These are phyloP conservation scores for Serilophus lunatus DNA, from an alignment of 2,113 vertebrate species.

Conservation along the genomic window DNA sequence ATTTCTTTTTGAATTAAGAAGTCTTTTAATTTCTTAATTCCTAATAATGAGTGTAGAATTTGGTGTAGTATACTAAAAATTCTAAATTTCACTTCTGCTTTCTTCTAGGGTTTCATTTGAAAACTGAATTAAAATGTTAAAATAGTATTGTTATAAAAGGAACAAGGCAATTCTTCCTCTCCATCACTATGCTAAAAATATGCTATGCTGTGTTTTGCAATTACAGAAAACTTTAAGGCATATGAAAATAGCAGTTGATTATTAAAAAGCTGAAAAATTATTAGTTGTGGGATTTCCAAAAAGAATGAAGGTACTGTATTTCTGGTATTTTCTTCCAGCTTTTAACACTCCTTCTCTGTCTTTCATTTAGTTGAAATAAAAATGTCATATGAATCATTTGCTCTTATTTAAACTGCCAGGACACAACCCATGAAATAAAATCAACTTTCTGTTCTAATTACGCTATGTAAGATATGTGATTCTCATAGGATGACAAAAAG, in stretches of 20 bases:
- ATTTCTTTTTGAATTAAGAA: background rate
- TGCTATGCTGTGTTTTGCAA: background rate
- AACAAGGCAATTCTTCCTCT: background rate
- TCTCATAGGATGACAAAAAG: background rate
- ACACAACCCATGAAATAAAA: background rate
- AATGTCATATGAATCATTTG: background rate
- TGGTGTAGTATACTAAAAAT: background rate
- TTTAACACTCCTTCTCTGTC: background rate
- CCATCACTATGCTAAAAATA: background rate
- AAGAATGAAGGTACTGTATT: background rate
- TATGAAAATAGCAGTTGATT: background rate
- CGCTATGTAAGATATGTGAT: background rate
- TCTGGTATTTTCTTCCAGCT: background rate
- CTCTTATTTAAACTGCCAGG: background rate
- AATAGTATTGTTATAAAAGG: background rate
- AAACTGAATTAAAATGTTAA: background rate
- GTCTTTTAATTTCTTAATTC: background rate
- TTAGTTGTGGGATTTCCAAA: background rate
- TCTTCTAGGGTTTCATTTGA: background rate
- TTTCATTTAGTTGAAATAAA: background rate
- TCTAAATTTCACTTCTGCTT: background rate
- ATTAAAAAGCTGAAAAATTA: background rate
- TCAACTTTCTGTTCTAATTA: background rate
- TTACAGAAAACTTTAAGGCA: background rate
- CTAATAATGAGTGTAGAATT: background rate